phyloP scores from a whole-genome alignment of 2,113 vertebrate species.

The Carassius auratus region DNA sequence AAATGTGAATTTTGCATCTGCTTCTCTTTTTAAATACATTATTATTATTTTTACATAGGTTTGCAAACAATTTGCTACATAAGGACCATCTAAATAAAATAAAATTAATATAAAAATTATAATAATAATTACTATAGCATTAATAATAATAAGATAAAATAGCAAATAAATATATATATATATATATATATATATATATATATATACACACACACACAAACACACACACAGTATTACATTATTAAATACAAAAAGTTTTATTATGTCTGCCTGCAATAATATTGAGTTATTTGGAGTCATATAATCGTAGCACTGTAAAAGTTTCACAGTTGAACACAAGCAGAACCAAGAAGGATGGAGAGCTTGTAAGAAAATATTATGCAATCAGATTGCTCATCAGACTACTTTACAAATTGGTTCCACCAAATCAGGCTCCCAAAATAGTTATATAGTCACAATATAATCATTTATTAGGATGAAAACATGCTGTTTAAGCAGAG shows the following conservation, averaged over 20 bases:
- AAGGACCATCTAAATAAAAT: neutral
- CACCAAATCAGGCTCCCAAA: slow-evolving; percentile 2
- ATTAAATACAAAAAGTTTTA: neutral
- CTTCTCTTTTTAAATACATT: neutral
- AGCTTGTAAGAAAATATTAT: slow-evolving; percentile 20
- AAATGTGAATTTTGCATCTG: neutral
- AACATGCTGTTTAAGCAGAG: slow-evolving; percentile 9
- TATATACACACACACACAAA: neutral
- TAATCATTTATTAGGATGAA: neutral
- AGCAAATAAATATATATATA: too few relatives aligned
- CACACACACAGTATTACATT: neutral
- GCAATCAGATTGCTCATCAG: neutral
- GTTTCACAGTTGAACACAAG: neutral
- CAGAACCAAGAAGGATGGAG: neutral
- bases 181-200: neutral
- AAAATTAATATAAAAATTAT: too few relatives aligned
- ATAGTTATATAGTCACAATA: neutral
- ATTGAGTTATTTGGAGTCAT: neutral
- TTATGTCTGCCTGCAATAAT: neutral
- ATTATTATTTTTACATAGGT: neutral
- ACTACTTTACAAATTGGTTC: neutral
- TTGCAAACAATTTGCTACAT: neutral
- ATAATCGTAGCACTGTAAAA: neutral
- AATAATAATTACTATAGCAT: neutral
- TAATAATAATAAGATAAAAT: neutral